Base-by-base conservation (phyloP, 1,140 invertebrate species). In the Cherax quadricarinatus region DNA sequence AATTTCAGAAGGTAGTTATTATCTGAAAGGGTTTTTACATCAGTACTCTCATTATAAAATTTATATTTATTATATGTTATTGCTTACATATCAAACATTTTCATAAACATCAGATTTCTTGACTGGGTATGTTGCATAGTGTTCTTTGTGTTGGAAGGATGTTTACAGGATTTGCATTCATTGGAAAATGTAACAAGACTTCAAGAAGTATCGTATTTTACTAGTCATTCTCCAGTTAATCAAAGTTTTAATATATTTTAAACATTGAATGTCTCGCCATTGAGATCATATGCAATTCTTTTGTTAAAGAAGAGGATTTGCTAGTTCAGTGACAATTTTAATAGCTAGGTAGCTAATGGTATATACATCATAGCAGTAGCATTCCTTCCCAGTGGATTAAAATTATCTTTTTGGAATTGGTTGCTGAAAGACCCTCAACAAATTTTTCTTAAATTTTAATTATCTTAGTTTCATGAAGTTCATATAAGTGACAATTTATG, bases 211-310 rank as follows among this genome's bases (percentile, higher is more conserved):
- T 21, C 24, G 30, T 12, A 75, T 75, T 9, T 75, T 30, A n/a
- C 70, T 75, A 75, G 70, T 75, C 70, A 30, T 75, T 21, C 70
- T 75, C 70, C 70, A 75, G 24, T 75, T 75, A 75, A 75, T 75
- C 24, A 75, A 57, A 21, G 70, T 75, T 30, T 30, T 24, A 57
- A 57, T 75, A 75, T 75, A 75, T 30, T 30, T 75, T 5, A 5
- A 75, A 75, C 24, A 30, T 66, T 66, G 18, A 66, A 18, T 12
- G n/a, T 30, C n/a, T 30, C 12, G 24, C n/a, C 21, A 10, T 4
- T 75, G 70, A 75, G 70, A n/a, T 14, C 21, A 12, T 75, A 30
- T 24, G 70, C 30, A 24, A 75, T 30, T 21, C 70, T 75, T 75
- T 41, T 30, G 24, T 4, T 16, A 75, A 10, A 6, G 70, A 75